Percentiles rank a stretch among this genome's conserved stretches.
These are phyloP conservation scores for Dendrolimus kikuchii DNA, from an alignment of 1,140 invertebrate species.

Conservation along the genomic window DNA sequence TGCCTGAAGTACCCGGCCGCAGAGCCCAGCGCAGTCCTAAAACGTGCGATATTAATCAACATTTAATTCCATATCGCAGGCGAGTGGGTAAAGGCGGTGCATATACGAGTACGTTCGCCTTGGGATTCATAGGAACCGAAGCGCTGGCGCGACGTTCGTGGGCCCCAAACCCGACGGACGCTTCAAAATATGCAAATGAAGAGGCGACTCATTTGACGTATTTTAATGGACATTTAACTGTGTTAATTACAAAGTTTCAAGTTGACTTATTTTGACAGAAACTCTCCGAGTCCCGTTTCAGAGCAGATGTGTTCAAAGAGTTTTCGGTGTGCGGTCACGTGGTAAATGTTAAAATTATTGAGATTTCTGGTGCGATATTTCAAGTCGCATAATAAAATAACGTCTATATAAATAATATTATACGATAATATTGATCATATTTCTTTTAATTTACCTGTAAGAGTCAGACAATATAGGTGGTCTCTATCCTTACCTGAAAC, in stretches of 20 bases:
- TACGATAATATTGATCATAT: too few species aligned
- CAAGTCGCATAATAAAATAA: too few species aligned
- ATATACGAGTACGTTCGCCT: constrained; percentile 27
- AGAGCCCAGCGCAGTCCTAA: constrained; percentile 20
- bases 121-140: constrained; percentile 59
- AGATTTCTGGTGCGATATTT: background rate
- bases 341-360: background rate
- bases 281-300: constrained; percentile 7
- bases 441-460: too few species aligned
- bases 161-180: constrained; percentile 39
- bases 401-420: too few species aligned
- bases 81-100: constrained; percentile 33
- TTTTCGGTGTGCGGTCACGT: constrained; percentile 16
- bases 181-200: constrained; percentile 67
- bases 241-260: constrained; percentile 63
- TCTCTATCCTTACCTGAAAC: background rate
- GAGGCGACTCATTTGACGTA: constrained; percentile 65
- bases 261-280: constrained; percentile 44
- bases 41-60: constrained; percentile 63
- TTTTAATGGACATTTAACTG: constrained; percentile 69
- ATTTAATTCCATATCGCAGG: constrained; percentile 59
- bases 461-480: background rate
- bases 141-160: constrained; percentile 30
- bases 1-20: constrained; percentile 8
- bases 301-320: constrained; percentile 31